Base-by-base conservation (phyloP, 2,797 vertebrate genomes). In the Sebastes goodei region DNA sequence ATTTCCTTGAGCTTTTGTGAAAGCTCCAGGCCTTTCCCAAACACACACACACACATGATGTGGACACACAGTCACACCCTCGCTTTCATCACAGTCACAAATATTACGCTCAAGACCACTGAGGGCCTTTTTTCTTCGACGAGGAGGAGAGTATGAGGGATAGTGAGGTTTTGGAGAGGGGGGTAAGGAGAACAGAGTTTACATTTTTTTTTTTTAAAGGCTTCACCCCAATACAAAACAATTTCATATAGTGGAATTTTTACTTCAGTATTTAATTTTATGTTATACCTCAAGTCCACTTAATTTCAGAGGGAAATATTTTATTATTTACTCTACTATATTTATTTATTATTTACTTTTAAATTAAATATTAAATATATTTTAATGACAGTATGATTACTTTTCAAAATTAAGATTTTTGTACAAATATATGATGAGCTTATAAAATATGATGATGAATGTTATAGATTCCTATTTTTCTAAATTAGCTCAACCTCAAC, bases 1-100 rank as follows among this genome's bases (percentile, higher is more conserved):
- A 84, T 89, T 92, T 88, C 81, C 86, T 85, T 66, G 71, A 53
- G 85, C 71, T 57, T 89, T 93, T 92, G 88, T 93, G 59, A 74
- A 79, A 76, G 35, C 23, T 70, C 85, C 66, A 49, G 76, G 80
- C 75, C 80, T 30, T 60, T 86, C 72, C 69, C 80, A 73, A 59
- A 82, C 83, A 87, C 77, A 80, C 68, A 38, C 61, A 89, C 78
- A 83, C 29, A 29, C 71, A 81, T 32, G 25, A 56, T 72, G 74
- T 75, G 68, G 71, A 74, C 53, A 65, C 3, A 78, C 76, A 60
- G 35, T 81, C 85, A 84, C 87, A 81, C 84, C 71, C 23, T 29
- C n/a, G 17, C 46, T 82, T 84, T 74, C 73, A 76, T 79, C 85
- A 84, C 70, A 79, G 25, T 63, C 70, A 68, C 74, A 75, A 74